Base-by-base conservation (phyloP, 2,797 vertebrate genomes). In the Channa striata region DNA sequence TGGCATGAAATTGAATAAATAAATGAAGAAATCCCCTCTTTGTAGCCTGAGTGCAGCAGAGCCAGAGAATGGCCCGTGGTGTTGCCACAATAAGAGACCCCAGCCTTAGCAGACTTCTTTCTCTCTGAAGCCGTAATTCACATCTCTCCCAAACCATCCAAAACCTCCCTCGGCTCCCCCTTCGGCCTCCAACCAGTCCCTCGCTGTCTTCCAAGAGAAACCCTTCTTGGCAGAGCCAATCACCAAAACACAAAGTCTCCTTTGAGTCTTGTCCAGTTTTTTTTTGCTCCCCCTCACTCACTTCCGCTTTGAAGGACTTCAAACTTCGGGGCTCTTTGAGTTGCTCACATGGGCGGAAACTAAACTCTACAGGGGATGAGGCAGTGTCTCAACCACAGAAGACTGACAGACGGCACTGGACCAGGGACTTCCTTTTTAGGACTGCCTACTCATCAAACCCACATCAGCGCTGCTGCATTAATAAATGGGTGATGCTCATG, bases 251-350 rank as follows among this genome's bases (percentile, higher is more conserved):
- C 96, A 97, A 96, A 96, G 94, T 94, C 93, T 85, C 92, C 95
- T 96, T 97, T 97, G 93, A 96, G 94, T 86, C 88, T 43, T 34
- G 77, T 92, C 93, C 93, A 94, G 93, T 60, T 92, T 87, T 85
- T n/a, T 78, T 78, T 59, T 57, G 36, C 47, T 53, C 57, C 70
- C 66, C 73, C 81, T 82, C 53, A 36, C 85, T 86, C 88, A 95
- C 94, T 97, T 97, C 96, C 95, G 91, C 95, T 93, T 95, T 95
- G 93, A 85, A 79, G 94, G 93, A 92, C 92, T 91, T 93, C 84
- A 87, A 93, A 96, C 95, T 95, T 95, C 90, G 93, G 83, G 92
- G 92, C 91, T 95, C 95, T 96, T 95, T 94, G 83, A 95, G 94
- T 82, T 78, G 91, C 92, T 93, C 90, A 87, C 89, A 91, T 90